Percentiles rank a stretch among this genome's conserved stretches.
phyloP scores from a whole-genome alignment of 2,113 vertebrate genomes.

The Ictalurus punctatus region DNA sequence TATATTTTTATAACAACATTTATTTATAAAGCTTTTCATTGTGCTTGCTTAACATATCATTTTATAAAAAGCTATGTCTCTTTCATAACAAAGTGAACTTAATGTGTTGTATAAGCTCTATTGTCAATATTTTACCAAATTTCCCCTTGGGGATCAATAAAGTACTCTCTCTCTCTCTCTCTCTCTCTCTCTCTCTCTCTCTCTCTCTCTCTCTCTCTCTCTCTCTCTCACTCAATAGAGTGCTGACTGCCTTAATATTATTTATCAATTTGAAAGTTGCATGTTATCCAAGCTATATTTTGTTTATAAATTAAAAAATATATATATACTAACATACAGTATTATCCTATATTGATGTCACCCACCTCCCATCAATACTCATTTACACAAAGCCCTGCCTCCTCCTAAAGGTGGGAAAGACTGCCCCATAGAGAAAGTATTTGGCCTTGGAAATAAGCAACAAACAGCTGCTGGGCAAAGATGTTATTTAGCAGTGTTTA shows the following conservation, averaged over 20 bases:
- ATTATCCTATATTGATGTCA: background rate
- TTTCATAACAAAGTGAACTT: background rate
- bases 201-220: too few species aligned
- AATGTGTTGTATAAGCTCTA: background rate
- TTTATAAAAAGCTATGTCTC: background rate
- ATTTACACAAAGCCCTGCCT: background rate
- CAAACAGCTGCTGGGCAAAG: slow-evolving; percentile 54
- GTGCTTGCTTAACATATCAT: background rate
- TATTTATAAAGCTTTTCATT: background rate
- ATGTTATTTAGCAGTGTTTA: slow-evolving; percentile 65
- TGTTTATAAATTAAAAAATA: background rate
- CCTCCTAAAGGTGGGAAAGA: slow-evolving; percentile 47
- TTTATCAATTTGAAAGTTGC: background rate
- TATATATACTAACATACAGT: background rate
- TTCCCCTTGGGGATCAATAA: too few species aligned
- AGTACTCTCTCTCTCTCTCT: too few species aligned
- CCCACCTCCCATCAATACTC: background rate
- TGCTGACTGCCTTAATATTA: background rate
- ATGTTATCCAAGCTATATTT: background rate
- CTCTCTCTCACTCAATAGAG: too few species aligned
- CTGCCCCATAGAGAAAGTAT: slow-evolving; percentile 59
- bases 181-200: too few species aligned
- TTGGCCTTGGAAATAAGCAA: slow-evolving; percentile 58
- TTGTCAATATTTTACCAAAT: too few species aligned
- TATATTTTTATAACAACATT: background rate